These are phyloP conservation scores for Patella ulyssiponensis DNA, from an alignment of 2,888 invertebrate species.

Conservation along the genomic window DNA sequence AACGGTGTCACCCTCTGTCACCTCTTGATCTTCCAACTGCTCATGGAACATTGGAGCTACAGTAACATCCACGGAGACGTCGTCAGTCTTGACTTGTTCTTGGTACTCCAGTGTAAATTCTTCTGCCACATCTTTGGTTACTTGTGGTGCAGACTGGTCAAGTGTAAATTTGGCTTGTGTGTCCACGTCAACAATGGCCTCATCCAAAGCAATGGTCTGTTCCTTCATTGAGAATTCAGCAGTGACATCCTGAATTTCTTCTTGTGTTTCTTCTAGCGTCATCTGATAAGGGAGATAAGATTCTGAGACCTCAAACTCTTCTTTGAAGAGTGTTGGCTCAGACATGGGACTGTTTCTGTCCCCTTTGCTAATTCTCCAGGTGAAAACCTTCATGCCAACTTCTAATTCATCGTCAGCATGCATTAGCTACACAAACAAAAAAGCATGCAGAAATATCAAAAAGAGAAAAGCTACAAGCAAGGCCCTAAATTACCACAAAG, in stretches of 20 bases:
- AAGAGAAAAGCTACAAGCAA: conserved; percentile 7
- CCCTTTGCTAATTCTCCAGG: conserved; percentile 44
- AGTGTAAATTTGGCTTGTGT: conserved; percentile 19
- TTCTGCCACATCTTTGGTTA: conserved; percentile 18
- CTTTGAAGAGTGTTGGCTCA: conserved; percentile 8
- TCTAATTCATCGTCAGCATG: conserved; percentile 41
- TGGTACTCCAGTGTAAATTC: conserved; percentile 15
- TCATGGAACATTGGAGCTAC: conserved; percentile 55
- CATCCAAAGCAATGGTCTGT: neutral
- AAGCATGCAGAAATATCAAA: conserved; percentile 14
- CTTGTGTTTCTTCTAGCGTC: neutral
- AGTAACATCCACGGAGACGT: conserved; percentile 32
- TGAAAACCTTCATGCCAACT: conserved; percentile 45
- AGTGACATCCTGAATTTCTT: conserved; percentile 16
- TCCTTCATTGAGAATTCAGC: conserved; percentile 15
- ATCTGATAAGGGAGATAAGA: neutral
- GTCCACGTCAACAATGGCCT: conserved; percentile 8
- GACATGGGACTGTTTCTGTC: conserved; percentile 11
- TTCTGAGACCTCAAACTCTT: conserved; percentile 18
- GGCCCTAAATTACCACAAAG: too few species aligned
- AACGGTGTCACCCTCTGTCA: conserved; percentile 62
- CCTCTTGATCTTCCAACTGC: conserved; percentile 57
- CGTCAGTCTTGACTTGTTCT: conserved; percentile 28
- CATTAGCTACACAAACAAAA: conserved; percentile 41
- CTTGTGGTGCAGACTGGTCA: conserved; percentile 23